Evolutionary conservation across 2,888 invertebrate genomes (phyloP), one percentile per base, ranked within the genome.

Genomic region (Mechanitis messenoides): DNA sequence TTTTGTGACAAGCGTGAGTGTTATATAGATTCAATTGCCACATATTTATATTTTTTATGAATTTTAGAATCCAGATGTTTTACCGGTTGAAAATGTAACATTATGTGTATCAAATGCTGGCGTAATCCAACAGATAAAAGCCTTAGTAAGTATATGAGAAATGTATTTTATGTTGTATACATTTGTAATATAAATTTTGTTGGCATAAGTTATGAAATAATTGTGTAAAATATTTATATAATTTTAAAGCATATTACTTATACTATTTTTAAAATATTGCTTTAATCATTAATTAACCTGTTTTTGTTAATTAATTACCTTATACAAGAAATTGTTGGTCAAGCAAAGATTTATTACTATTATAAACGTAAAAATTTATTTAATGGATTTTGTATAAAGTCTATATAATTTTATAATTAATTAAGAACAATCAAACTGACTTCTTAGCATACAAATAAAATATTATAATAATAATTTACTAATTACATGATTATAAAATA

Each of bases 61-160:
- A 42, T 84, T 81, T 74, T 76, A 93, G 93, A 93, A 93, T 76
- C 91, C 92, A 33, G 84, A 91, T 53, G 91, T 91, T 71, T 82
- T 92, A 67, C 92, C 93, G 1, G 84, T 92, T 56, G 92, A 92
- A 71, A 80, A 83, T 56, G 69, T 92, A 59, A 82, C 79, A 20
- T 69, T 92, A 58, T 70, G 74, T 20, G 76, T 92, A 3, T 80
- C 80, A 35, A 87, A 88, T 65, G 86, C 90, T 65, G 94, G 93
- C 7, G 82, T 92, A 12, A 74, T 84, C 3, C 84, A 88, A 63
- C 80, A 87, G 68, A 80, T 93, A 56, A 91, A 93, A 68, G 94
- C 94, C 58, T 85, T 95, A 87, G 94, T 94, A 84, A 87, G 87
- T 72, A 31, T 12, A 31, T n/a, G 11, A 45, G 3, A 55, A 12